Conservation (phyloP, 2,888 invertebrate species). For the Stramonita haemastoma region DNA sequence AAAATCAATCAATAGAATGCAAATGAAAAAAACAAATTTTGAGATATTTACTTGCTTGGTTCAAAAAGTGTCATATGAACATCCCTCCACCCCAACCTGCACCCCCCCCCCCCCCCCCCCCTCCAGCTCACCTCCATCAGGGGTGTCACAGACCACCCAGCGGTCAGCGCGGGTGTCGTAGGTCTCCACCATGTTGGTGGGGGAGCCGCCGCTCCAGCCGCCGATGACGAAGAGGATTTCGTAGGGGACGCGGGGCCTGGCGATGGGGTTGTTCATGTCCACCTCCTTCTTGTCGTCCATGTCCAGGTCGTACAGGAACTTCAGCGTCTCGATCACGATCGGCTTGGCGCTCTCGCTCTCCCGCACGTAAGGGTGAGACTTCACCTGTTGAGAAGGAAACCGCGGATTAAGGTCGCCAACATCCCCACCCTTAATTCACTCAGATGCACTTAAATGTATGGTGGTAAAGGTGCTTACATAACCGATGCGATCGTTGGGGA, state of each 20-base stretch:
- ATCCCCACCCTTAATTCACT: no score
- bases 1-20: no score
- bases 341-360: constrained; percentile 87
- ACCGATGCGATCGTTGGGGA: no score
- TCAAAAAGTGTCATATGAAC: no score
- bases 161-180: constrained; percentile 77
- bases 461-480: no score
- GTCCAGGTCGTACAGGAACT: constrained; percentile 94
- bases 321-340: constrained; percentile 92
- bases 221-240: constrained; percentile 80
- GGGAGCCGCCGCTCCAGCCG: constrained; percentile 86
- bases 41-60: no score
- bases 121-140: constrained; percentile 60
- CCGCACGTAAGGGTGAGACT: constrained; percentile 89
- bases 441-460: no score
- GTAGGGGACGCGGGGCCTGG: constrained; percentile 84
- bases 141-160: constrained; percentile 71
- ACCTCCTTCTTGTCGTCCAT: constrained; percentile 84
- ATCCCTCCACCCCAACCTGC: not conserved
- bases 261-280: constrained; percentile 80
- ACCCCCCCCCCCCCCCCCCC: not conserved
- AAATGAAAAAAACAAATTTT: no score
- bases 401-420: no score
- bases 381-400: constrained; percentile 78
- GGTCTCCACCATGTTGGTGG: constrained; percentile 82